A percentile compares a stretch with the other conserved stretches of the same genome.
These are phyloP conservation scores for Nothocercus nigrocapillus DNA, from an alignment of 2,113 vertebrate genomes.

Conservation along the genomic window DNA sequence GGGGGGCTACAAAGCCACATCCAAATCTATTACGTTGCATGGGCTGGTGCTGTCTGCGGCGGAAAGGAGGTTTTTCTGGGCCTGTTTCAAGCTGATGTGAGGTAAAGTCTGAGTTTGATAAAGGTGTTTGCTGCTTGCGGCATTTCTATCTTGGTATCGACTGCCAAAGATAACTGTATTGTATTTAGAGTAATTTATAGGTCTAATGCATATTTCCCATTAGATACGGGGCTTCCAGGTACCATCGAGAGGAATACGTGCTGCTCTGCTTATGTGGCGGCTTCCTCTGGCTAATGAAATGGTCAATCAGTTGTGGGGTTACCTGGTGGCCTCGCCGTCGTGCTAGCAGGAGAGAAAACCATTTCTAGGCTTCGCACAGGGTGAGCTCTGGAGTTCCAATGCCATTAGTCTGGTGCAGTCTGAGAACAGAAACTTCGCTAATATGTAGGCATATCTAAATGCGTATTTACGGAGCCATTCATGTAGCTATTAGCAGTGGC, in stretches of 20 bases:
- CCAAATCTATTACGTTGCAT: background rate
- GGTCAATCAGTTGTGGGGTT: accelerated
- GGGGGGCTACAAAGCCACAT: background rate
- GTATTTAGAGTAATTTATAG: background rate
- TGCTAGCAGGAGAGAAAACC: background rate
- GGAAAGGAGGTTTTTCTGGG: background rate
- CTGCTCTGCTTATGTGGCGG: background rate
- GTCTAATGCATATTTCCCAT: background rate
- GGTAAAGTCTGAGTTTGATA: background rate
- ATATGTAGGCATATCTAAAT: too few relatives aligned
- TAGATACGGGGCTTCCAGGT: background rate
- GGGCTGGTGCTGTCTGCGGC: background rate
- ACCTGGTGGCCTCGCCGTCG: background rate
- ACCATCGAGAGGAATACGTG: background rate
- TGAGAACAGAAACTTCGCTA: background rate
- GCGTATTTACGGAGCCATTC: background rate
- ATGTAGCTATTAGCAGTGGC: background rate
- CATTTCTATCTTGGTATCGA: background rate
- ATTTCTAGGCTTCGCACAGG: background rate
- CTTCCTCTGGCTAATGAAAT: background rate
- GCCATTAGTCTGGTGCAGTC: background rate
- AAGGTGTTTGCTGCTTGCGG: accelerated
- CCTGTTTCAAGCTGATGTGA: background rate
- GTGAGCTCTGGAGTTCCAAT: background rate
- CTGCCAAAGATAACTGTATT: background rate